Conservation (phyloP, 2,797 vertebrate species). For the Scleropages formosus region DNA sequence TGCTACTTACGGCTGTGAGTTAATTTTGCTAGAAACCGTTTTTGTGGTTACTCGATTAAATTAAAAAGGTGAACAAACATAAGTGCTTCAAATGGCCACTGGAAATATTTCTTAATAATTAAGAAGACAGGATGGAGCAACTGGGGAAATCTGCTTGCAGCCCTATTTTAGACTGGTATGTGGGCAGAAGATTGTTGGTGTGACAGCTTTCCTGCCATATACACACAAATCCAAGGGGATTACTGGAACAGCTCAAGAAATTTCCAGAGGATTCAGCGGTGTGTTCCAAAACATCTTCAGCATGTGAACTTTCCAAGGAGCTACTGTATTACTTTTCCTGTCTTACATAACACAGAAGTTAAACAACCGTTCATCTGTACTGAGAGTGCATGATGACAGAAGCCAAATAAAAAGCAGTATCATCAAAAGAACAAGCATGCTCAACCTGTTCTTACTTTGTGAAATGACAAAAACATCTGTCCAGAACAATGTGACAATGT, state of each 20-base stretch:
- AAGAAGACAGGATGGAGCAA: background rate
- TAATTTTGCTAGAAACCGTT: background rate
- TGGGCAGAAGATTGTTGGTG: background rate
- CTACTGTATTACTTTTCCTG: background rate
- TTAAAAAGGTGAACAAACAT: background rate
- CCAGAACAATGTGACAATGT: too few species aligned
- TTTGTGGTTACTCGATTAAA: background rate
- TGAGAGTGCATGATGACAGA: too few species aligned
- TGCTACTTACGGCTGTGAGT: conserved; percentile 43
- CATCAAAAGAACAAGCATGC: background rate
- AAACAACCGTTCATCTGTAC: background rate
- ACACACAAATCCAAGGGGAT: conserved; percentile 2
- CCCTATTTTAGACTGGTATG: background rate
- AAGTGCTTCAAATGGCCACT: background rate
- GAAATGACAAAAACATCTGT: too few species aligned
- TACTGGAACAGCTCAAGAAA: background rate
- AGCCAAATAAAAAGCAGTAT: background rate
- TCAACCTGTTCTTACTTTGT: too few species aligned
- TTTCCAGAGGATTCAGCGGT: background rate
- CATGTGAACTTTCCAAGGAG: background rate
- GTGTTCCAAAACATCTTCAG: background rate
- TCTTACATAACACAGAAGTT: background rate
- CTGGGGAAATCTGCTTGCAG: background rate
- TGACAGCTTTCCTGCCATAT: background rate
- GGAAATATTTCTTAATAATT: conserved; percentile 5